These are phyloP conservation scores for Chrosomus eos DNA, from an alignment of 2,797 vertebrate species.

Conservation along the genomic window DNA sequence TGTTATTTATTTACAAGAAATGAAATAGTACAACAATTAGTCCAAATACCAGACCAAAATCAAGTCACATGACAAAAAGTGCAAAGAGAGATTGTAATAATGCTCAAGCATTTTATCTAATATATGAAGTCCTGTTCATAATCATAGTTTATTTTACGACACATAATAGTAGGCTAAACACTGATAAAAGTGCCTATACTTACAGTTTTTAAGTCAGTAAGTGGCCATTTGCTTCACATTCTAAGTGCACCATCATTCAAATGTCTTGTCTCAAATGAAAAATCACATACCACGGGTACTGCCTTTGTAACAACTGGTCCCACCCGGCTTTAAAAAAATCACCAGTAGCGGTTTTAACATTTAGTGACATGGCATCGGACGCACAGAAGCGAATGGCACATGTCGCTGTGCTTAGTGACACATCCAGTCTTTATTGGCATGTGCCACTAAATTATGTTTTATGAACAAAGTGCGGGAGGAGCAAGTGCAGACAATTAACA, in stretches of 20 bases:
- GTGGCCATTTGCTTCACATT: neutral
- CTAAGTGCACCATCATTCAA: neutral
- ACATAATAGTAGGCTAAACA: neutral
- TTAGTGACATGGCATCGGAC: too few relatives aligned
- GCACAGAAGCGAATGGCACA: too few relatives aligned
- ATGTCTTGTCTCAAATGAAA: neutral
- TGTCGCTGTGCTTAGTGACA: too few relatives aligned
- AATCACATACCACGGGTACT: neutral
- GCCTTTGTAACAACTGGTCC: neutral
- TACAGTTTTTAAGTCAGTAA: neutral
- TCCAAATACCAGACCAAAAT: neutral
- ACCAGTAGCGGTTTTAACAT: too few relatives aligned
- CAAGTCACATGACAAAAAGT: constrained; percentile 1
- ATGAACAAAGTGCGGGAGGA: too few relatives aligned
- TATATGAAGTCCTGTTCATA: neutral
- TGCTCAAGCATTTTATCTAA: neutral
- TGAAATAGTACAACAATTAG: neutral
- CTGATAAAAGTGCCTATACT: neutral
- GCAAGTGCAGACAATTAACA: too few relatives aligned
- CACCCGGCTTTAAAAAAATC: neutral
- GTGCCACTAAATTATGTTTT: too few relatives aligned
- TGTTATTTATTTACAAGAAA: constrained; percentile 26
- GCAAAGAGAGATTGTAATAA: neutral
- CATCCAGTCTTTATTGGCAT: too few relatives aligned
- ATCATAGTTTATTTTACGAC: neutral